Conservation (phyloP, 2,888 invertebrate genomes). For the Atrina japonica region DNA sequence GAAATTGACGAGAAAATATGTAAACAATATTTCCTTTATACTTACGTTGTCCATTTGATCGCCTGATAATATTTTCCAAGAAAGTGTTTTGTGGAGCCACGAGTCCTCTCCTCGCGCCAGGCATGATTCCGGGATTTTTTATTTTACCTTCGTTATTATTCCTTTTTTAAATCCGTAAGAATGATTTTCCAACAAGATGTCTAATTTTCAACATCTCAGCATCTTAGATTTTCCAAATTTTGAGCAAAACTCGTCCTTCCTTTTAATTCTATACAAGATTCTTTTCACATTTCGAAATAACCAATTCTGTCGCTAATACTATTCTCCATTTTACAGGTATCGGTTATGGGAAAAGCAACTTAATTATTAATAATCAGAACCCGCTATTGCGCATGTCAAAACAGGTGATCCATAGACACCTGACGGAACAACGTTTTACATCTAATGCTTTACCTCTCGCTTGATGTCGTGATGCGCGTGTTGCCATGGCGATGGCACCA, state of each 20-base stretch:
- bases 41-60: constrained; percentile 99
- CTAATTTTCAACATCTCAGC: too few species aligned
- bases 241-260: too few species aligned
- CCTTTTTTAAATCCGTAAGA: not conserved
- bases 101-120: constrained; percentile 86
- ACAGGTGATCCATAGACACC: constrained; percentile 62
- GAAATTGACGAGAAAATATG: too few species aligned
- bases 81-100: constrained; percentile 99
- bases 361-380: constrained; percentile 49
- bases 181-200: constrained; percentile 3
- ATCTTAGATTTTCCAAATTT: too few species aligned
- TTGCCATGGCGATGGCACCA: constrained; percentile 53
- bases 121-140: constrained; percentile 64
- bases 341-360: constrained; percentile 18
- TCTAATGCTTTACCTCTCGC: constrained; percentile 42
- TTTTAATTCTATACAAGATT: too few species aligned
- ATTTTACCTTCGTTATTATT: not conserved
- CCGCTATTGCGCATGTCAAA: constrained; percentile 58
- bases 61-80: constrained; percentile 99
- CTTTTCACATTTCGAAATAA: constrained; percentile 1
- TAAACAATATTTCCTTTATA: constrained; percentile 77
- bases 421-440: constrained; percentile 49
- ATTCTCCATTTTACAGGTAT: constrained; percentile 14
- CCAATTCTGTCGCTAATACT: not conserved
- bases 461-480: constrained; percentile 45